Evolutionary conservation across 2,888 invertebrate genomes (phyloP), one percentile per base, ranked within the genome.

Genomic region (Coelopa pilipes): DNA sequence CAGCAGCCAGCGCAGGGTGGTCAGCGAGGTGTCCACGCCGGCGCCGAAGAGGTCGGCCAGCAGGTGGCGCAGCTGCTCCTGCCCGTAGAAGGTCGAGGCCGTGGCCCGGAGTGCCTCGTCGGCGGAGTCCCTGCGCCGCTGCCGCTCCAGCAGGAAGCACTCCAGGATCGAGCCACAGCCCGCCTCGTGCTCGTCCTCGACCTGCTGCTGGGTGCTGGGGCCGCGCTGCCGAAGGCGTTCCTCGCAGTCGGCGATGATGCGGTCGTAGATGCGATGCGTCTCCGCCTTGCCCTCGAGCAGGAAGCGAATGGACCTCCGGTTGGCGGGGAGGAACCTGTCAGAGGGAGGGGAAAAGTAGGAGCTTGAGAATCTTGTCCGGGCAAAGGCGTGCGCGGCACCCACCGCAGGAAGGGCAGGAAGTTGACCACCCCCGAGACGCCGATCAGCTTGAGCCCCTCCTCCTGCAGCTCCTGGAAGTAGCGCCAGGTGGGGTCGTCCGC

Each of bases 1-100:
- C 17, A 96, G 85, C 81, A 94, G 92, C 96, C 96, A 96, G 47
- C 93, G 89, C 47, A 96, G 82, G 0, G 95, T 94, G 0, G 93
- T 91, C 73, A 94, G 87, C 0, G 95, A 93, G 0, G 96, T 96
- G 81, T 96, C 96, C 69, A 95, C 90, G 5, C 95, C 95, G 15
- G 96, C 96, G 0, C 96, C 95, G 82, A 94, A 94, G 82, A 96
- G 89, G 86, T 96, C 96, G 3, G 93, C 93, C 75, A 96, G 84
- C 46, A 96, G 88, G 84, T 93, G 94, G 79, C 91, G 87, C 82
- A 95, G 88, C 83, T 96, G 96, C 71, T 90, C 89, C 78, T 91
- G 89, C 17, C 89, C 91, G 82, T 92, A 92, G 79, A 90, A 89
- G n/a, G 89, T 87, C 46, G 79, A 69, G 1, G 73, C 75, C 7